Evolutionary conservation across 1,140 invertebrate species (phyloP), one percentile per base, ranked within the genome.

Genomic region (Danaus melanippus): DNA sequence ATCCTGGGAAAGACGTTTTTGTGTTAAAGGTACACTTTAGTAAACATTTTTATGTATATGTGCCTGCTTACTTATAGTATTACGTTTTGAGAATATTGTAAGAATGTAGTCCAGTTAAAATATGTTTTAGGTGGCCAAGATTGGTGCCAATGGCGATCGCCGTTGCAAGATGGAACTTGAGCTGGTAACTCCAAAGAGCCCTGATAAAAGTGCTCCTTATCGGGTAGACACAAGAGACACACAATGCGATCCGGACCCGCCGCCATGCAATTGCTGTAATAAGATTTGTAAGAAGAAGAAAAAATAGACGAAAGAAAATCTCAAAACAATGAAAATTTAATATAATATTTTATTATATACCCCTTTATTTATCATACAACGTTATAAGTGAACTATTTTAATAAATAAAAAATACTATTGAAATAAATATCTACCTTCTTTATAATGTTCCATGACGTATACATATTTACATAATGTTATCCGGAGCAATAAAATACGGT

Each of bases 1-100:
- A 86, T 64, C 80, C 80, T 0, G 68, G 60, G 46, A 84, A 84
- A 62, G 83, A 86, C 54, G 83, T 86, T 7, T 86, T 86, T 62
- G 67, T 86, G 17, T 53, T 86, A 41, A 84, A 83, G 77, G 83
- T 83, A 62, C 15, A 15, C 15, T 15, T 15, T 15, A 15, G 15
- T 15, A 1, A 15, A 15, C 15, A 15, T 15, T 15, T 15, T 15
- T 15, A 15, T 15, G 3, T 15, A 15, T 3, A 15, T 15, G 15
- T 15, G 1, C 3, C 15, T n/a, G 3, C 15, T 3, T 15, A 40
- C 12, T 9, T 47, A 42, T 43, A 11, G 15, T n/a, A 54, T 32
- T 46, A 15, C 3, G 11, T 41, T 15, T 1, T 15, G 3, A 15
- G 15, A 15, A 15, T 15, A 15, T 3, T 15, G 15, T 15, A 15